phyloP scores from a whole-genome alignment of 2,888 invertebrate species.

The Parelbella ahira region DNA sequence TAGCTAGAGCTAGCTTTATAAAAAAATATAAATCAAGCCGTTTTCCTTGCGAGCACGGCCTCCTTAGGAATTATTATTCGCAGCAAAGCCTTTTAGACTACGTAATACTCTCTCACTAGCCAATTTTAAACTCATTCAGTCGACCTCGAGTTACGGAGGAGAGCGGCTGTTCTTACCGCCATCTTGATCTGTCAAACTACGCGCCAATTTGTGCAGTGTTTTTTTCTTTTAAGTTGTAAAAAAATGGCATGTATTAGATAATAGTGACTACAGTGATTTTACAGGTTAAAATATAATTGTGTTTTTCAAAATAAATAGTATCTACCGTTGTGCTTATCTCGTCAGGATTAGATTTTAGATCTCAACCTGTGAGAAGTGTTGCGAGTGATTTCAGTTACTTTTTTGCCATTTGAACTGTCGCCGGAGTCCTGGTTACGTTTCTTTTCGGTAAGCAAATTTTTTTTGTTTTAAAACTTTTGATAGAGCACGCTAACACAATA shows the following conservation, averaged over 20 bases:
- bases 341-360: conserved; percentile 32
- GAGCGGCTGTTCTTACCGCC: conserved; percentile 51
- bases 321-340: conserved; percentile 19
- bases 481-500: too few relatives aligned
- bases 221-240: conserved; percentile 15
- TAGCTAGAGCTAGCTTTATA: conserved; percentile 11
- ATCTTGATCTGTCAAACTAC: conserved; percentile 55
- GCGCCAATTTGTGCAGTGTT: conserved; percentile 45
- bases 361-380: conserved; percentile 44
- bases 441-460: too few relatives aligned
- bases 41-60: conserved; percentile 70
- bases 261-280: conserved; percentile 12
- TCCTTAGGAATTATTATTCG: conserved; percentile 52
- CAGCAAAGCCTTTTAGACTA: conserved; percentile 53
- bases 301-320: neutral
- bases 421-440: too few relatives aligned
- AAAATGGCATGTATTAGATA: conserved; percentile 19
- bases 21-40: conserved; percentile 44
- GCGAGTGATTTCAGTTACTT: conserved; percentile 39
- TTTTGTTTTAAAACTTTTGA: too few relatives aligned
- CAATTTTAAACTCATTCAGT: conserved; percentile 58
- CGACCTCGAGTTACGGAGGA: conserved; percentile 66
- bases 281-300: neutral
- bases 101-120: conserved; percentile 57
- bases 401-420: conserved; percentile 46